These are phyloP conservation scores for Myripristis murdjan DNA, from an alignment of 2,797 vertebrate species.

Conservation along the genomic window DNA sequence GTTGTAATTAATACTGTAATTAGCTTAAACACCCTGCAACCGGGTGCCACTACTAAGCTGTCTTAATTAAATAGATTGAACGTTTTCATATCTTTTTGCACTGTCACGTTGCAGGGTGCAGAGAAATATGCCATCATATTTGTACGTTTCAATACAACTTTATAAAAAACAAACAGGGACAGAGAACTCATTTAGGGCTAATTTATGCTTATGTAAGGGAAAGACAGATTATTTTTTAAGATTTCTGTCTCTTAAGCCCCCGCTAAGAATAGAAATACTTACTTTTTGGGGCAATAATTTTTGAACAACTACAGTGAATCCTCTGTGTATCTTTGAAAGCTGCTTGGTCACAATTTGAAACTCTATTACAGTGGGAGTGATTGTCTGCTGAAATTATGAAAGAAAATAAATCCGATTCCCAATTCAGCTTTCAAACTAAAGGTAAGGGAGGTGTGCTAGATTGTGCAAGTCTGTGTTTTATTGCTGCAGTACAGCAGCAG, in stretches of 20 bases:
- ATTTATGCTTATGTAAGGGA: slow-evolving; percentile 31
- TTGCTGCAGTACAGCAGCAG: slow-evolving; percentile 76
- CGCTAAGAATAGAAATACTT: slow-evolving; percentile 29
- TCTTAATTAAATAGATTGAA: slow-evolving; percentile 90
- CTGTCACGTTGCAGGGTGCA: slow-evolving; percentile 69
- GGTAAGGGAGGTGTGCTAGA: slow-evolving; percentile 69
- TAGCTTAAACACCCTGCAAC: slow-evolving; percentile 89
- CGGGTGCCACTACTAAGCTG: slow-evolving; percentile 86
- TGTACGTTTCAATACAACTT: slow-evolving; percentile 50
- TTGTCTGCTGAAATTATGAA: slow-evolving; percentile 75
- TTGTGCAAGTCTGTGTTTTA: slow-evolving; percentile 78
- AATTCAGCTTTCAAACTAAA: slow-evolving; percentile 75
- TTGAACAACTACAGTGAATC: slow-evolving; percentile 52
- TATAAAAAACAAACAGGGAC: slow-evolving; percentile 47
- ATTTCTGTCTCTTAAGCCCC: slow-evolving; percentile 25
- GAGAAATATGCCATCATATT: slow-evolving; percentile 45
- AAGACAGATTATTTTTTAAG: slow-evolving; percentile 4
- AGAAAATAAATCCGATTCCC: slow-evolving; percentile 78
- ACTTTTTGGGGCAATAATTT: slow-evolving; percentile 41
- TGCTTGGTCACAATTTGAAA: slow-evolving; percentile 59
- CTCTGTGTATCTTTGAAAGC: slow-evolving; percentile 9
- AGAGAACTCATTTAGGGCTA: slow-evolving; percentile 18
- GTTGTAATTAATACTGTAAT: slow-evolving; percentile 91
- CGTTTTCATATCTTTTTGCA: slow-evolving; percentile 83
- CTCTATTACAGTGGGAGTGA: slow-evolving; percentile 63